Evolutionary conservation across 30 jellyfish, hydroid and myxozoan genomes (phyloP).

Genomic region (Morbakka virulenta): DNA sequence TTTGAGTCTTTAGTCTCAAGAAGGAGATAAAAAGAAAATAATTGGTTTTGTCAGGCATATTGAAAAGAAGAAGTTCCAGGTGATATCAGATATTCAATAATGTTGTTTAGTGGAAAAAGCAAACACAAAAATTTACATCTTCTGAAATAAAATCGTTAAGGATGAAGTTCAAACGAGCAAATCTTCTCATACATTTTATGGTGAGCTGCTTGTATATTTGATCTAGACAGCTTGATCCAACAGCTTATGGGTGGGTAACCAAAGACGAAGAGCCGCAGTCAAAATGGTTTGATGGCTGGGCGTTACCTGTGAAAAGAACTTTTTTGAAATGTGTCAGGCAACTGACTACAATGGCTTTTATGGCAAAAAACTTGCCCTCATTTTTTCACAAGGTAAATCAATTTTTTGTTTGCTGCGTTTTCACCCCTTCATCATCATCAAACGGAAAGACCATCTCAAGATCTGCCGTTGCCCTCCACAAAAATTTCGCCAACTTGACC

Average conservation of each 20-base stretch:
- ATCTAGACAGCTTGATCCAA: slow-evolving; percentile 1
- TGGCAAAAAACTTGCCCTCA: no score
- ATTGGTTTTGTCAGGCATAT: neutral
- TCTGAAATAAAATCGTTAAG: slow-evolving; percentile 1
- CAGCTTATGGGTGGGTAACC: slow-evolving; percentile 14
- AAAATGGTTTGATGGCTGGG: slow-evolving; percentile 3
- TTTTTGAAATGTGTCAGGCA: slow-evolving; percentile 2
- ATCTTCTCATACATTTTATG: neutral
- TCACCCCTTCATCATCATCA: no score
- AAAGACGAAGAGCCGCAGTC: slow-evolving; percentile 9
- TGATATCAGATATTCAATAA: slow-evolving; percentile 6
- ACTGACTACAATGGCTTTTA: neutral
- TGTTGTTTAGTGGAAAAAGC: slow-evolving; percentile 19
- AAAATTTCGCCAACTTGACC: no score
- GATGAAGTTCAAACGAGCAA: slow-evolving; percentile 9
- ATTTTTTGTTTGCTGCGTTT: no score
- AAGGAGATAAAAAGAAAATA: neutral
- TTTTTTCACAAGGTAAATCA: no score
- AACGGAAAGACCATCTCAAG: no score
- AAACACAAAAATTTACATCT: neutral
- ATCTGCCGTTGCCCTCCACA: no score
- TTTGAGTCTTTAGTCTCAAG: slow-evolving; percentile 1
- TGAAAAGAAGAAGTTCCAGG: slow-evolving; percentile 2
- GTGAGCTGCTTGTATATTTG: slow-evolving; percentile 5
- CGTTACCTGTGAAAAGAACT: neutral